These are phyloP conservation scores for Clunio marinus DNA, from an alignment of 2,888 invertebrate genomes.

Conservation along the genomic window DNA sequence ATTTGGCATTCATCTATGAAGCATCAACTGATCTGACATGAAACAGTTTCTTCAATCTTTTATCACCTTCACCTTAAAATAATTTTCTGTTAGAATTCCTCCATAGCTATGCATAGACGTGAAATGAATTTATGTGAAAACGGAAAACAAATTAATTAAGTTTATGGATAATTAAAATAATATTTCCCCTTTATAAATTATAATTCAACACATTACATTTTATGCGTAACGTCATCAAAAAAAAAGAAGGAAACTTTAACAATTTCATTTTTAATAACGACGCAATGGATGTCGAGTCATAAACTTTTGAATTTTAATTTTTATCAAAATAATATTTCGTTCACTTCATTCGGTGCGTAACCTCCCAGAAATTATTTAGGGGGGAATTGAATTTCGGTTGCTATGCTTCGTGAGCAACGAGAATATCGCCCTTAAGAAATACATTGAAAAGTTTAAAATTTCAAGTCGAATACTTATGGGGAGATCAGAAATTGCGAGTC, in stretches of 20 bases:
- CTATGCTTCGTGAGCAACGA: too few species aligned
- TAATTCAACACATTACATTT: neutral
- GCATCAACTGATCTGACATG: slow-evolving; percentile 26
- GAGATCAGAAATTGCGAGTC: neutral
- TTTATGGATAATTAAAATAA: too few species aligned
- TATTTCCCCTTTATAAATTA: too few species aligned
- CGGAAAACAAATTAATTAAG: too few species aligned
- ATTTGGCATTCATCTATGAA: slow-evolving; percentile 19
- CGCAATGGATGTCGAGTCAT: neutral
- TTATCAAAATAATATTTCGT: slow-evolving; percentile 7
- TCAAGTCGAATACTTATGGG: slow-evolving; percentile 5
- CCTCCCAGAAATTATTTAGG: neutral
- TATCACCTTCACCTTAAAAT: neutral
- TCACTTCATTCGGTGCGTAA: neutral
- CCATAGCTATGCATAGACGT: too few species aligned
- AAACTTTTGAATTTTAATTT: slow-evolving; percentile 6
- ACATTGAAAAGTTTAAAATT: neutral
- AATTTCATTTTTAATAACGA: neutral
- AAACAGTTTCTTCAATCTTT: slow-evolving; percentile 23
- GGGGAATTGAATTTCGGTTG: too few species aligned
- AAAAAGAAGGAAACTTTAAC: neutral
- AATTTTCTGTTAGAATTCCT: neutral
- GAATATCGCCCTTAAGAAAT: neutral
- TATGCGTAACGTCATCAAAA: neutral
- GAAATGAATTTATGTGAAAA: neutral